Evolutionary conservation across 2,113 vertebrate species (phyloP).

Genomic region (Theristicus caerulescens): DNA sequence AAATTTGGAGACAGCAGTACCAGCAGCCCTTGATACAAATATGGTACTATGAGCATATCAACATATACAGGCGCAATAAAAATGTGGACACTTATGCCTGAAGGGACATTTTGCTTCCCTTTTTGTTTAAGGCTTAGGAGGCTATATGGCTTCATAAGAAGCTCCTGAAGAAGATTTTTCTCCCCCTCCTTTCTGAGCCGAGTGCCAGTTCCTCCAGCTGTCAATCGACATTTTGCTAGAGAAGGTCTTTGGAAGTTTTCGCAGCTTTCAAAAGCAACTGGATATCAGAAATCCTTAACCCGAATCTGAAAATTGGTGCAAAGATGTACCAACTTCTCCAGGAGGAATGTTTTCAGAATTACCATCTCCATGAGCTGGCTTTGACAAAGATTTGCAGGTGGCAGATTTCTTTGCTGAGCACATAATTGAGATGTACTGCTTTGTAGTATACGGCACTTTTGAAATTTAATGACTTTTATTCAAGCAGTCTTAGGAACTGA

Average conservation of each 20-base stretch:
- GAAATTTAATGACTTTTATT: neutral
- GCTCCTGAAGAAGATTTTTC: neutral
- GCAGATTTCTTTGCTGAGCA: neutral
- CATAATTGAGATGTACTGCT: neutral
- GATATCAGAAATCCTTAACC: neutral
- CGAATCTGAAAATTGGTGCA: neutral
- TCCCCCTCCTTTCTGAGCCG: neutral
- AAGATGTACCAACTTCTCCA: neutral
- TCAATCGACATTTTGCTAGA: neutral
- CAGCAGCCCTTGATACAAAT: neutral
- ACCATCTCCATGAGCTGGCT: neutral
- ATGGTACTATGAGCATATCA: accelerated
- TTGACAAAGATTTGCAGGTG: neutral
- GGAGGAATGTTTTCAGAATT: neutral
- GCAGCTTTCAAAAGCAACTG: neutral
- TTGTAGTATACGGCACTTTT: neutral
- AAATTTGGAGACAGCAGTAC: neutral
- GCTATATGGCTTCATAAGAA: neutral
- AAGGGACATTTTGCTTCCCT: neutral
- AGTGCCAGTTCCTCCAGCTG: neutral
- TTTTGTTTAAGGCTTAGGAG: neutral
- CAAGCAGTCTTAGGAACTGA: neutral
- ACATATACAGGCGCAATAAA: neutral
- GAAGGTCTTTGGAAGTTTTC: neutral
- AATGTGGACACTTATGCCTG: neutral